A percentile compares a stretch with the other conserved stretches of the same genome.
Conservation (phyloP, 2,797 vertebrate genomes). For the Galago senegalensis region DNA sequence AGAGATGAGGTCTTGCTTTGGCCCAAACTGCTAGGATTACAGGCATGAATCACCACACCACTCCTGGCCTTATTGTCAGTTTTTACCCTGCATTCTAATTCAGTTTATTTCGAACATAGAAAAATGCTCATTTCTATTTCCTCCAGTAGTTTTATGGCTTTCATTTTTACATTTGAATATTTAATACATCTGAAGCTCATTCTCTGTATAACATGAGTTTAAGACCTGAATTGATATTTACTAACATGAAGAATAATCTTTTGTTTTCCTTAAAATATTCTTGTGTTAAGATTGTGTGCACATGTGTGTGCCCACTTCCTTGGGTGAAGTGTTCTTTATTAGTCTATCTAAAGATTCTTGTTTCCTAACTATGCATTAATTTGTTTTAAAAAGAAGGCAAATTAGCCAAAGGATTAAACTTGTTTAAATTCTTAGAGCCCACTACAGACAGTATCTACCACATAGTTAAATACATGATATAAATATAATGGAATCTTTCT, state of each 20-base stretch:
- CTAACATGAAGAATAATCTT: background rate
- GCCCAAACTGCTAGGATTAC: no score
- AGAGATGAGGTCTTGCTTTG: no score
- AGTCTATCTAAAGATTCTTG: background rate
- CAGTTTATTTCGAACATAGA: background rate
- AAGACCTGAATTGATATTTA: conserved; percentile 11
- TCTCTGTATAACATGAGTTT: background rate
- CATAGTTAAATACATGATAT: background rate
- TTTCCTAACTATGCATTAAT: background rate
- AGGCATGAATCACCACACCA: no score
- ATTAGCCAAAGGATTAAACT: background rate
- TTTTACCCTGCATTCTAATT: conserved; percentile 12
- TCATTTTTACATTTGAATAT: background rate
- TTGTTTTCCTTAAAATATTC: conserved; percentile 19
- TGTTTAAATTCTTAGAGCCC: background rate
- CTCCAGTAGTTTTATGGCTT: background rate
- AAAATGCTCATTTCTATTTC: conserved; percentile 14
- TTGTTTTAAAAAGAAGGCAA: background rate
- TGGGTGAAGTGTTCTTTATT: background rate
- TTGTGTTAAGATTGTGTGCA: background rate
- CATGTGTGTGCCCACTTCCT: background rate
- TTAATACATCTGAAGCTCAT: conserved; percentile 18
- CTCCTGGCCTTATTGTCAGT: background rate
- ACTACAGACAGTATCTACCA: background rate
- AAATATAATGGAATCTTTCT: background rate